Base-by-base conservation (phyloP, 53 echinoderm and acorn worm genomes). In the Holothuria scabra region DNA sequence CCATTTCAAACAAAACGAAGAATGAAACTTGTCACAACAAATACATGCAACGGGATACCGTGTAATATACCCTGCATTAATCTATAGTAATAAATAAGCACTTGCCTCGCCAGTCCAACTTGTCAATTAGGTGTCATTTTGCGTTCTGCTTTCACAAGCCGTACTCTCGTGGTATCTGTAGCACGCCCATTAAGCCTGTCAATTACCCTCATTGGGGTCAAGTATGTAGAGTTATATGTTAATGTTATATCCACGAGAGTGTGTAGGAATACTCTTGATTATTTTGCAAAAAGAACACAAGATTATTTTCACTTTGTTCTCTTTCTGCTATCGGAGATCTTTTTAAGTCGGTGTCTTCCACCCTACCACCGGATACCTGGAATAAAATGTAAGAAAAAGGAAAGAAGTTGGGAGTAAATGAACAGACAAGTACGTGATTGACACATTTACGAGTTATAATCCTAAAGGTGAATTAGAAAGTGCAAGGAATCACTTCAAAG, bases 31-130 rank as follows among this genome's bases (percentile, higher is more conserved):
- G 52, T 52, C 52, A 52, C 52, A 52, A 52, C 52, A 52, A 52
- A 52, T 52, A 14, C 52, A 52, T 52, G 52, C 52, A 52, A 52
- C 52, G 14, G 52, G 3, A 52, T 52, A 52, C 52, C 52, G 14
- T 14, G 18, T 52, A 52, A 52, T 52, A 52, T 52, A 18, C 16
- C 52, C 46, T 11, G 44, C 48, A 71, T 71, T 71, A 71, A 71
- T 71, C 71, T 46, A 71, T 48, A 71, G 46, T 71, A 71, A 71
- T 71, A 71, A 71, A 71, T 71, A 71, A 71, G 46, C 49, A 71
- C 71, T 71, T 71, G 1, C 65, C 12, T 26, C 24, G 46, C 4
- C 22, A 20, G 46, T 71, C 48, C 19, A 71, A 26, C 22, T 48
- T 71, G 71, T 48, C 71, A 71, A 44, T 71, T 71, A 71, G 10